Evolutionary conservation across 64 coral and sea anemone genomes (phyloP).

Genomic region (Actinia tenebrosa): DNA sequence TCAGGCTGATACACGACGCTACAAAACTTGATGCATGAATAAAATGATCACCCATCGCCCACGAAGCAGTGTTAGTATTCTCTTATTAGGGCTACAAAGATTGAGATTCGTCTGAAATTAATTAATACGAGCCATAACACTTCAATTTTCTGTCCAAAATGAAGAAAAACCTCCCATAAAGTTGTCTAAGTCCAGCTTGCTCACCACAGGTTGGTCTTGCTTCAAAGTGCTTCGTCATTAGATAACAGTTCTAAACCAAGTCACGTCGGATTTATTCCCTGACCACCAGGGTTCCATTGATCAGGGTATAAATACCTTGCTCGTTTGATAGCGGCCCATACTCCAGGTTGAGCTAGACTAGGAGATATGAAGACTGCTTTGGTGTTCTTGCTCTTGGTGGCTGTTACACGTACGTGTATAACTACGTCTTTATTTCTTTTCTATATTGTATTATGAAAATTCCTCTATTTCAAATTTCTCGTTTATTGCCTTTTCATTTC

Average conservation of each 20-base stretch:
- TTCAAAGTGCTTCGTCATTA: not conserved
- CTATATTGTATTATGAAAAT: not conserved
- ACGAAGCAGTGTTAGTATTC: not conserved
- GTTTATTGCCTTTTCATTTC: not conserved
- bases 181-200: not conserved
- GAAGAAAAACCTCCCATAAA: not conserved
- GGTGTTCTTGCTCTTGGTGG: conserved; percentile 24
- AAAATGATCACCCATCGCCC: not conserved
- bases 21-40: not conserved
- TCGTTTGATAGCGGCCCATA: not conserved
- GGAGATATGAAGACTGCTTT: conserved; percentile 27
- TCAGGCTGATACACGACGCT: not conserved
- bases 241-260: not conserved
- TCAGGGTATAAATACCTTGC: conserved; percentile 17
- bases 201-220: not conserved
- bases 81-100: not conserved
- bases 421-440: not conserved
- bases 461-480: not conserved
- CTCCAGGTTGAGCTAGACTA: not conserved
- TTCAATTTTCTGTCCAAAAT: not conserved
- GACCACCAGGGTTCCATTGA: not conserved
- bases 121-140: not conserved
- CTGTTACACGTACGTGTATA: conserved; percentile 15
- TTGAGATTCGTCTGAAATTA: not conserved
- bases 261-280: not conserved